Percentiles rank a stretch among this genome's conserved stretches.
phyloP scores from a whole-genome alignment of 1,140 invertebrate genomes.

The Calosoma granatense region DNA sequence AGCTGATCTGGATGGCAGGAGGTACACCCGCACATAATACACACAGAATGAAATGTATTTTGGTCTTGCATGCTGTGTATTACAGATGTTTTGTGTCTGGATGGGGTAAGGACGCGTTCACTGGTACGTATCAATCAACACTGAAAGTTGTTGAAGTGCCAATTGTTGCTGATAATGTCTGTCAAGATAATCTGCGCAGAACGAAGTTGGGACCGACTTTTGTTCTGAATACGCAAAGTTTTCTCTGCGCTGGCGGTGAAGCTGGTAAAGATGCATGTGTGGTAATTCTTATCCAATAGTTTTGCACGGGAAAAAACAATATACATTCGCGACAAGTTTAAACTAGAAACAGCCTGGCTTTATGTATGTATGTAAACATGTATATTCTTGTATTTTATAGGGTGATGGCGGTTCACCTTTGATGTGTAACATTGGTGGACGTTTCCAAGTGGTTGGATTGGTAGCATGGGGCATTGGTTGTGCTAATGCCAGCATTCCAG shows the following conservation, averaged over 20 bases:
- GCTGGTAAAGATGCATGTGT: slow-evolving; percentile 66
- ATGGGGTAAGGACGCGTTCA: slow-evolving; percentile 72
- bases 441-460: slow-evolving; percentile 52
- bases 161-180: slow-evolving; percentile 46
- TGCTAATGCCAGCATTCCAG: slow-evolving; percentile 49
- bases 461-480: slow-evolving; percentile 70
- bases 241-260: slow-evolving; percentile 69
- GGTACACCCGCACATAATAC: slow-evolving; percentile 29
- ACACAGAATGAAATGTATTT: not conserved
- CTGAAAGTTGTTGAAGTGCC: slow-evolving; percentile 61
- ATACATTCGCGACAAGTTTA: slow-evolving; percentile 7
- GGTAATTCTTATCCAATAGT: slow-evolving; percentile 26
- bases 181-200: slow-evolving; percentile 47
- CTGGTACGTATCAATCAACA: slow-evolving; percentile 53
- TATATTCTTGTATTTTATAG: slow-evolving; percentile 35
- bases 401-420: slow-evolving; percentile 68
- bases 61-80: slow-evolving; percentile 12
- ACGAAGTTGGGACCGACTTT: slow-evolving; percentile 56
- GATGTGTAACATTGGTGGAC: slow-evolving; percentile 50
- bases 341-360: not conserved
- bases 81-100: slow-evolving; percentile 62
- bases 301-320: no score
- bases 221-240: slow-evolving; percentile 50
- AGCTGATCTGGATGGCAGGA: slow-evolving; percentile 45
- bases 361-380: not conserved